Evolutionary conservation across 2,888 invertebrate species (phyloP).

Genomic region (Gandaritis pyraliata): DNA sequence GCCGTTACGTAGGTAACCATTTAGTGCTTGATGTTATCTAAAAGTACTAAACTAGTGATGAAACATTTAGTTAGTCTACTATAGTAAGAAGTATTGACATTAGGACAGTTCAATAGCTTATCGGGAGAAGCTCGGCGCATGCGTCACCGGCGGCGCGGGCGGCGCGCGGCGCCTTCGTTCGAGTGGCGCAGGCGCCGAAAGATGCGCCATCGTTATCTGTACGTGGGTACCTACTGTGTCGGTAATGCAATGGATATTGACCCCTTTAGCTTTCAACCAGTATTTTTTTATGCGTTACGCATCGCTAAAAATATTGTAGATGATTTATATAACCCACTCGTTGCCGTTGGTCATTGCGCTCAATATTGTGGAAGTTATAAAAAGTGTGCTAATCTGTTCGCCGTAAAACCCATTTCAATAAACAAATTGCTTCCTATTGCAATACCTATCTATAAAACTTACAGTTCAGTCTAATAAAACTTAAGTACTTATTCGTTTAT

Average conservation of each 20-base stretch:
- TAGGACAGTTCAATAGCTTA: slow-evolving; percentile 3
- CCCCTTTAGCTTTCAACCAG: slow-evolving; percentile 46
- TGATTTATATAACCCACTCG: slow-evolving; percentile 29
- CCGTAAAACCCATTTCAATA: slow-evolving; percentile 8
- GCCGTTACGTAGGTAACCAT: too few species aligned
- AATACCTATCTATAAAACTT: slow-evolving; percentile 9
- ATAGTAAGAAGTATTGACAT: background rate
- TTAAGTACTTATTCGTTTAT: too few species aligned
- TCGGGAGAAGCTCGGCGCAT: slow-evolving; percentile 27
- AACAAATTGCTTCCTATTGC: slow-evolving; percentile 13
- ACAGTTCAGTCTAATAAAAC: background rate
- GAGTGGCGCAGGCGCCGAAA: slow-evolving; percentile 40
- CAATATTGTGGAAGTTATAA: slow-evolving; percentile 8
- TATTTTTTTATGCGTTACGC: slow-evolving; percentile 39
- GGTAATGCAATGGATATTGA: slow-evolving; percentile 50
- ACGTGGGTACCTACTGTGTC: slow-evolving; percentile 6
- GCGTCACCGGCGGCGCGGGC: slow-evolving; percentile 46
- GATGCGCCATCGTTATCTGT: slow-evolving; percentile 37
- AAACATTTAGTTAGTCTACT: too few species aligned
- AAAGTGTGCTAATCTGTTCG: slow-evolving; percentile 10
- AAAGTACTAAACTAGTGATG: too few species aligned
- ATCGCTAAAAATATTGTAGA: slow-evolving; percentile 35
- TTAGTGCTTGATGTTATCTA: too few species aligned
- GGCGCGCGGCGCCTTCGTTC: slow-evolving; percentile 40
- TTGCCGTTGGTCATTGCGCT: slow-evolving; percentile 19